Evolutionary conservation across 2,113 vertebrate species (phyloP).

Genomic region (Lampris incognitus): DNA sequence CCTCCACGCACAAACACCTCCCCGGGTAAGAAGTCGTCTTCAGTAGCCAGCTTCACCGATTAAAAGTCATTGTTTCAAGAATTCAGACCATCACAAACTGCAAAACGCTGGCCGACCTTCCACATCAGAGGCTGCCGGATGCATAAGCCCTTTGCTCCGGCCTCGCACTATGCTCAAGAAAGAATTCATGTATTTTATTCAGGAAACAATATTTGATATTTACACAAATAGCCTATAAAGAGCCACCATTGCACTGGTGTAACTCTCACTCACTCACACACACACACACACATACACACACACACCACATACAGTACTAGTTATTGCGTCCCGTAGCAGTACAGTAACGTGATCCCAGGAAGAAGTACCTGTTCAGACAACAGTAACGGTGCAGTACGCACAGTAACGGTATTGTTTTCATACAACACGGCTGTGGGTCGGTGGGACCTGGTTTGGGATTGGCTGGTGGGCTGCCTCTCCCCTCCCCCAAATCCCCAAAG

Average conservation of each 20-base stretch:
- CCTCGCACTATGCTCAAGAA: not conserved
- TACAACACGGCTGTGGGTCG: not conserved
- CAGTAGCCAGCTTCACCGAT: not conserved
- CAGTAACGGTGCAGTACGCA: slow-evolving; percentile 41
- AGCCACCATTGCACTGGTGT: slow-evolving; percentile 20
- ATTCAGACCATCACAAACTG: not conserved
- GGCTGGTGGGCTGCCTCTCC: not conserved
- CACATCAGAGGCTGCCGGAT: too few relatives aligned
- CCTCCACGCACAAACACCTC: slow-evolving; percentile 2
- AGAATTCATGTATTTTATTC: not conserved
- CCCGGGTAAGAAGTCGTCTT: not conserved
- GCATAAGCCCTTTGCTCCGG: too few relatives aligned
- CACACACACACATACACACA: not conserved
- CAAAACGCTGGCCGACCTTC: too few relatives aligned
- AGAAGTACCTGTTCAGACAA: slow-evolving; percentile 38
- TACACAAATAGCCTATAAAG: not conserved
- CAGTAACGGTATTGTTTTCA: slow-evolving; percentile 16
- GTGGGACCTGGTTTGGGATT: slow-evolving; percentile 2
- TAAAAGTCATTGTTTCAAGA: not conserved
- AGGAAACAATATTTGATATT: not conserved
- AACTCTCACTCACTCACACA: not conserved
- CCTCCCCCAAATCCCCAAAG: not conserved
- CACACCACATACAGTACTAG: not conserved
- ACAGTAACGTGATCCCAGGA: slow-evolving; percentile 57
- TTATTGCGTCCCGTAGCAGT: not conserved